Evolutionary conservation across 2,113 vertebrate genomes (phyloP).

Genomic region (Glaucomys volans): DNA sequence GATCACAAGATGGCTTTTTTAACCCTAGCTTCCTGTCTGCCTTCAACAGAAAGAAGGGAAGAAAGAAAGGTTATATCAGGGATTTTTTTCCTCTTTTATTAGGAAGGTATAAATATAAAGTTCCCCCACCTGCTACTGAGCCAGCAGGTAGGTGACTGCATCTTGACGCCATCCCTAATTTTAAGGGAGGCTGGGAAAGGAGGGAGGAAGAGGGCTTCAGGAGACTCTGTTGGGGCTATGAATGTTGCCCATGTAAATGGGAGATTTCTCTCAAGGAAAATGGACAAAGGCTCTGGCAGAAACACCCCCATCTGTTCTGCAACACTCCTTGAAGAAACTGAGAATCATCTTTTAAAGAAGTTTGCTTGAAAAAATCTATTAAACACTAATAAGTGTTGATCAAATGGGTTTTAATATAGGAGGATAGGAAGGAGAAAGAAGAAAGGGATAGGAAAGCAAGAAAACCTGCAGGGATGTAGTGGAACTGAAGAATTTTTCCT

Average conservation of each 20-base stretch:
- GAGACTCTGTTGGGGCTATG: background rate
- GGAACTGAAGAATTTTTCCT: background rate
- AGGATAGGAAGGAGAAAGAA: background rate
- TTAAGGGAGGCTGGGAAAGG: too few relatives aligned
- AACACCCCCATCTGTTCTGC: background rate
- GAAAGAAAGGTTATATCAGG: background rate
- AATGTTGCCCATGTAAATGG: background rate
- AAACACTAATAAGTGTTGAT: background rate
- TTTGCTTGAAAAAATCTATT: background rate
- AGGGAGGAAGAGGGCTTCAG: background rate
- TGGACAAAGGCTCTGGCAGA: background rate
- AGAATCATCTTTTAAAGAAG: background rate
- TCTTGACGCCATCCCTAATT: background rate
- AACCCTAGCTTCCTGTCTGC: constrained; percentile 2
- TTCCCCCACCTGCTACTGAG: background rate
- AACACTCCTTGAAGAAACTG: background rate
- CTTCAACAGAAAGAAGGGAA: constrained; percentile 24
- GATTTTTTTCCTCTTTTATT: background rate
- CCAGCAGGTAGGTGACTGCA: background rate
- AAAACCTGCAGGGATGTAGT: background rate
- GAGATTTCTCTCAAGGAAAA: background rate
- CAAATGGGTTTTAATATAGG: background rate
- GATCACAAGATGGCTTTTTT: background rate
- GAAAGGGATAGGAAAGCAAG: background rate
- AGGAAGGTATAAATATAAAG: background rate